Conservation (phyloP, 2,888 invertebrate species). For the Panorpa germanica region DNA sequence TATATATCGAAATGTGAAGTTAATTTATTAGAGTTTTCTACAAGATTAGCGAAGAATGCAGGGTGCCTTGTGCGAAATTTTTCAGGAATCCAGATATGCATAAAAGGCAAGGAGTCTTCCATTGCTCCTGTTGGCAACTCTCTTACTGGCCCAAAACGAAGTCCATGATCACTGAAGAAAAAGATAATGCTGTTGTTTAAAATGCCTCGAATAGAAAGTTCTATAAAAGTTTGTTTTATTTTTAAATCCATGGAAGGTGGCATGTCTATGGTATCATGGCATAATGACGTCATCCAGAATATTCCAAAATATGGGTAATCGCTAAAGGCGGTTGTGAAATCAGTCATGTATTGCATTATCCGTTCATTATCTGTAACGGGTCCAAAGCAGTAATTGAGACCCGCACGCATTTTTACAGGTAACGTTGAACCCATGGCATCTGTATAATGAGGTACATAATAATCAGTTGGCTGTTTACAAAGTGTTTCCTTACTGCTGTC, state of each 20-base stretch:
- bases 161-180: conserved; percentile 63
- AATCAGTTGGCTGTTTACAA: conserved; percentile 54
- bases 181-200: conserved; percentile 46
- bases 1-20: conserved; percentile 60
- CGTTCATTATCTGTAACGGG: conserved; percentile 44
- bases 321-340: conserved; percentile 42
- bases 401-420: conserved; percentile 26
- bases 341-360: conserved; percentile 44
- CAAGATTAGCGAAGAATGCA: conserved; percentile 31
- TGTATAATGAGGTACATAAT: conserved; percentile 58
- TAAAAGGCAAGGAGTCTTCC: conserved; percentile 57
- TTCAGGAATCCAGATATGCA: conserved; percentile 48
- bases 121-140: conserved; percentile 50
- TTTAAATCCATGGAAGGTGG: conserved; percentile 45
- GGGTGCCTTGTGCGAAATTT: no score
- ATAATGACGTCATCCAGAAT: conserved; percentile 64
- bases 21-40: conserved; percentile 40
- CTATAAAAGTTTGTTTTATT: conserved; percentile 35
- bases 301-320: conserved; percentile 47
- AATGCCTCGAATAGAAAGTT: conserved; percentile 35
- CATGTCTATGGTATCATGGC: conserved; percentile 47
- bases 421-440: conserved; percentile 42
- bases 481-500: no score
- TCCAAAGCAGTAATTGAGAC: conserved; percentile 37
- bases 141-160: conserved; percentile 54